A percentile compares a stretch with the other conserved stretches of the same genome.
Conservation (phyloP, 2,797 vertebrate species). For the Paramormyrops hopkinsi region DNA sequence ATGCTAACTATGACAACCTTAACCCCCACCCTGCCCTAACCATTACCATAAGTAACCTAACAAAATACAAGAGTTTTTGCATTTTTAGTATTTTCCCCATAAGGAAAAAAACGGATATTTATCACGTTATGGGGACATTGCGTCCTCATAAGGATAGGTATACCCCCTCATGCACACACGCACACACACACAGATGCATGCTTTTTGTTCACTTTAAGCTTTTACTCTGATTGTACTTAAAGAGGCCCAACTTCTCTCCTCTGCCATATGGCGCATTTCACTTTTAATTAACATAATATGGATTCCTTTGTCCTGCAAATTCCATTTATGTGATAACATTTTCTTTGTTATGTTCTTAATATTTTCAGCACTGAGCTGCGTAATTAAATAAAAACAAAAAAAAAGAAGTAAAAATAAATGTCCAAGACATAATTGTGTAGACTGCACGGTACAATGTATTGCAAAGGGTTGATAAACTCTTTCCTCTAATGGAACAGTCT, state of each 20-base stretch:
- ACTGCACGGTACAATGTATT: conserved; percentile 11
- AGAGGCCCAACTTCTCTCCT: conserved; percentile 53
- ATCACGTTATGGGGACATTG: too few relatives aligned
- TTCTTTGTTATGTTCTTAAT: conserved; percentile 48
- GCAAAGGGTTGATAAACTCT: conserved; percentile 33
- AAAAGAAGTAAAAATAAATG: conserved; percentile 30
- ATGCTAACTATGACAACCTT: too few relatives aligned
- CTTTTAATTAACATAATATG: conserved; percentile 74
- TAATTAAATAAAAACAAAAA: conserved; percentile 44
- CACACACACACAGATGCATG: conserved; percentile 27
- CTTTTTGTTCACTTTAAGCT: conserved; percentile 59
- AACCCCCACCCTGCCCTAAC: too few relatives aligned
- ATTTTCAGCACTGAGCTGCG: conserved; percentile 36
- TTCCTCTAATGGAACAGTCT: conserved; percentile 48
- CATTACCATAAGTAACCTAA: too few relatives aligned
- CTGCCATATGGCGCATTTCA: conserved; percentile 65
- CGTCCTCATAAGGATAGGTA: too few relatives aligned
- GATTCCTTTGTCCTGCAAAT: conserved; percentile 65
- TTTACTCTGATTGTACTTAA: conserved; percentile 66
- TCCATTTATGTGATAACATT: conserved; percentile 72
- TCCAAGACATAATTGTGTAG: conserved; percentile 33
- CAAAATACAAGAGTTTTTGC: too few relatives aligned
- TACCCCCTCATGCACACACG: conserved; percentile 36
- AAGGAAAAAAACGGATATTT: too few relatives aligned
- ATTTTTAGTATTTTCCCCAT: too few relatives aligned